Evolutionary conservation across 2,797 vertebrate genomes (phyloP).

Genomic region (Molossus molossus): DNA sequence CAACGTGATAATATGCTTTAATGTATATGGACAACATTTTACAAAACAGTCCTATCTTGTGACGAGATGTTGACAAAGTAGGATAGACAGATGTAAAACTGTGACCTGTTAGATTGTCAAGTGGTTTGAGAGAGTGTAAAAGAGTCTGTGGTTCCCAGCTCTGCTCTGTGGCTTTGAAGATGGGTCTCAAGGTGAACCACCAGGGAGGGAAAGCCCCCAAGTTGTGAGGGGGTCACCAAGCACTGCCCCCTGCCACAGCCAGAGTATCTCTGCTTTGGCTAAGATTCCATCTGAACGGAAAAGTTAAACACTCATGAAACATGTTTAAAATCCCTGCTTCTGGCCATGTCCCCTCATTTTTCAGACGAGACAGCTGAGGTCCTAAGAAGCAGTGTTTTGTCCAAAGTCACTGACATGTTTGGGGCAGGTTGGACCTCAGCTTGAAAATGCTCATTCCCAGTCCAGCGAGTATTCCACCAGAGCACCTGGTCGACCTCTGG

Average conservation of each 20-base stretch:
- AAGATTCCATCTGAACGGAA: not conserved
- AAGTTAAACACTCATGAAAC: not conserved
- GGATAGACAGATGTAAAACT: not conserved
- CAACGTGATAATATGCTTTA: not conserved
- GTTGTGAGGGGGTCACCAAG: not conserved
- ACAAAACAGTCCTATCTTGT: not conserved
- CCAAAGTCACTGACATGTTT: not conserved
- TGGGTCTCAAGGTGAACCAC: not conserved
- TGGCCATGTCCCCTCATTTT: not conserved
- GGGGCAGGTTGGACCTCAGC: not conserved
- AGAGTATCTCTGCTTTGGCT: not conserved
- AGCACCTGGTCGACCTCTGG: not conserved
- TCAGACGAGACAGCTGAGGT: not conserved
- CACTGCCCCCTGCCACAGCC: not conserved
- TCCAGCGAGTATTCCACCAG: not conserved
- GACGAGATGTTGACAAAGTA: not conserved
- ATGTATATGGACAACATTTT: not conserved
- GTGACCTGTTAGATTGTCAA: not conserved
- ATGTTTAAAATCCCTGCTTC: slow-evolving; percentile 23
- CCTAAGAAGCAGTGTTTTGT: not conserved
- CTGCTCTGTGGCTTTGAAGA: not conserved
- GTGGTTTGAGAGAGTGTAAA: not conserved
- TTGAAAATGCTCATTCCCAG: not conserved
- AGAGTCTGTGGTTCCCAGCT: not conserved
- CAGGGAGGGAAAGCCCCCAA: not conserved